Percentiles rank a stretch among this genome's conserved stretches.
phyloP scores from a whole-genome alignment of 2,888 invertebrate species.

The Tetheella fluctuosa region DNA sequence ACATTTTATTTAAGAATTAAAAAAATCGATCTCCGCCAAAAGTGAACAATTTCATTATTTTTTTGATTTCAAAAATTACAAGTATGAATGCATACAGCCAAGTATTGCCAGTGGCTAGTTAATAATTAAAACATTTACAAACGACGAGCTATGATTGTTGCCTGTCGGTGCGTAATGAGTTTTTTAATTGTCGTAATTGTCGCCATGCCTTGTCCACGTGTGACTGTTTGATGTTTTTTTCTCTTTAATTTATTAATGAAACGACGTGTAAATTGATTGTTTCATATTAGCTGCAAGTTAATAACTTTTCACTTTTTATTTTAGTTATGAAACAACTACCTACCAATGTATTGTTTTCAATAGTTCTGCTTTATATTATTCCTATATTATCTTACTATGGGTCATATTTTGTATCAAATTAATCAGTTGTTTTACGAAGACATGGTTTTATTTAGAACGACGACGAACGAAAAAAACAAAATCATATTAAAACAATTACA shows the following conservation, averaged over 20 bases:
- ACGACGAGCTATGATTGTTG: conserved; percentile 50
- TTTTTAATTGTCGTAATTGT: conserved; percentile 60
- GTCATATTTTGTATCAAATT: too few relatives aligned
- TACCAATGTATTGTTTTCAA: too few relatives aligned
- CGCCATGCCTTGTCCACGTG: conserved; percentile 33
- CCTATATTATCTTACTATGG: too few relatives aligned
- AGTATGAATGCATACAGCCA: not conserved
- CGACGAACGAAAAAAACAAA: too few relatives aligned
- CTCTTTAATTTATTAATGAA: not conserved
- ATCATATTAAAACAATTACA: too few relatives aligned
- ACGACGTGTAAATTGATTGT: not conserved
- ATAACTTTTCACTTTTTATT: too few relatives aligned
- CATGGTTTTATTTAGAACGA: too few relatives aligned
- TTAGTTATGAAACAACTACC: too few relatives aligned
- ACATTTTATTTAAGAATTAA: too few relatives aligned
- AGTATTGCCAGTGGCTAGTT: conserved; percentile 12
- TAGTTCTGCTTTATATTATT: too few relatives aligned
- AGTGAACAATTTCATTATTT: not conserved
- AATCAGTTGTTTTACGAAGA: too few relatives aligned
- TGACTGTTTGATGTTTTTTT: not conserved
- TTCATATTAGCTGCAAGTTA: not conserved
- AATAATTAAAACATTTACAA: conserved; percentile 26
- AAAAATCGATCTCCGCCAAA: too few relatives aligned
- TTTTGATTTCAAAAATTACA: not conserved
- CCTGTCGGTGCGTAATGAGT: conserved; percentile 51